Conservation (phyloP, 2,113 vertebrate species). For the Neopipo cinnamomea region DNA sequence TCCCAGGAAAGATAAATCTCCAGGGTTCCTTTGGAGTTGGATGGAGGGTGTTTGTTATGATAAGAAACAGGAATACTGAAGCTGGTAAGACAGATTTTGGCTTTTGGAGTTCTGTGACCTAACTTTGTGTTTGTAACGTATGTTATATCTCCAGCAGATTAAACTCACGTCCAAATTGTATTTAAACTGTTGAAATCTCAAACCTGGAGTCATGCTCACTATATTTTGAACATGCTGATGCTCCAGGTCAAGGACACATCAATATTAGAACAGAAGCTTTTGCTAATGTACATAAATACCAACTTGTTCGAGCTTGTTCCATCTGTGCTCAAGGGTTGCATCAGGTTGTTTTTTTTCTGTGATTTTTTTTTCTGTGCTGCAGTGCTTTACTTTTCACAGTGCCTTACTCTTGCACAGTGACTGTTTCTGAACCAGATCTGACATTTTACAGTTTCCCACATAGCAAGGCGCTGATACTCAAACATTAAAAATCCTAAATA, state of each 20-base stretch:
- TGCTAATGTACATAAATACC: neutral
- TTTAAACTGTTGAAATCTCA: neutral
- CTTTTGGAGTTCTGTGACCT: neutral
- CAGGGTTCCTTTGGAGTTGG: neutral
- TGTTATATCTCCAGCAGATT: rapidly evolving
- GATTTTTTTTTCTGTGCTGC: neutral
- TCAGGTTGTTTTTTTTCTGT: neutral
- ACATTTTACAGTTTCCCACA: neutral
- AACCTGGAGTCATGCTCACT: neutral
- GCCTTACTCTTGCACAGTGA: neutral
- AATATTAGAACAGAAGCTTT: neutral
- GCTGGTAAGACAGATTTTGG: neutral
- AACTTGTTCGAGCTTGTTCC: neutral
- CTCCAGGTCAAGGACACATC: neutral
- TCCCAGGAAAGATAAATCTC: neutral
- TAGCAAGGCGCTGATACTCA: neutral
- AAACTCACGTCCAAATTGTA: neutral
- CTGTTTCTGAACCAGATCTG: neutral
- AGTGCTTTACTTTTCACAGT: neutral
- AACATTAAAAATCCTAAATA: neutral
- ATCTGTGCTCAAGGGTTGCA: neutral
- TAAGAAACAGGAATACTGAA: neutral
- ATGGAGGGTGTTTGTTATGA: neutral
- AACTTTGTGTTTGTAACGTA: neutral
- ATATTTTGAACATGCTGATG: neutral